These are phyloP conservation scores for Gnathonemus echidnorhynchus DNA, from an alignment of 2,113 vertebrate species.

Conservation along the genomic window DNA sequence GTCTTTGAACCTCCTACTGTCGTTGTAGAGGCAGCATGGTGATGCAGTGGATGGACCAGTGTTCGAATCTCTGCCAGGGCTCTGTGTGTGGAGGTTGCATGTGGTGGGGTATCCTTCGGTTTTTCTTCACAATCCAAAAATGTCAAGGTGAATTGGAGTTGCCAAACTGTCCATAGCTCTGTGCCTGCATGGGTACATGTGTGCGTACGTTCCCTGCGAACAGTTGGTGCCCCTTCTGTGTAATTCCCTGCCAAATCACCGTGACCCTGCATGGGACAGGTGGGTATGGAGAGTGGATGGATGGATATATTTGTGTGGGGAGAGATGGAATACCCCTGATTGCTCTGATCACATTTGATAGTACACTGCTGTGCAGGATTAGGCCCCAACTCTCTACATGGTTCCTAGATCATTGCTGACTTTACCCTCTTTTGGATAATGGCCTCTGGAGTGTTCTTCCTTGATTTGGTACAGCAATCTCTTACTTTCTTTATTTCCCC, in stretches of 20 bases:
- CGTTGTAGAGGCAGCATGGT: not conserved
- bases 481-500: not conserved
- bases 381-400: slow-evolving; percentile 10
- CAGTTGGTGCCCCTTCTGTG: not conserved
- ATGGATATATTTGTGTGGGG: not conserved
- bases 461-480: slow-evolving; percentile 15
- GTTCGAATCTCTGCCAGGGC: not conserved
- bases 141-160: not conserved
- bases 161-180: not conserved
- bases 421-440: slow-evolving; percentile 10
- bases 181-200: not conserved
- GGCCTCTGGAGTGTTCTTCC: slow-evolving; percentile 21
- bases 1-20: not conserved
- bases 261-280: not conserved
- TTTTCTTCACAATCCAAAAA: not conserved
- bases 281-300: not conserved
- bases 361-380: slow-evolving; percentile 30
- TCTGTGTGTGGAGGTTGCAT: not conserved
- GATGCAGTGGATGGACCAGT: not conserved
- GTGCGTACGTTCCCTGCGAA: not conserved
- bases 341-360: slow-evolving; percentile 29
- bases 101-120: not conserved
- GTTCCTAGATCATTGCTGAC: not conserved
- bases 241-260: not conserved
- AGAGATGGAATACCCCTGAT: not conserved